A percentile compares a stretch with the other conserved stretches of the same genome.
Evolutionary conservation across 2,888 invertebrate genomes (phyloP).

Genomic region (Phragmatobia fuliginosa): DNA sequence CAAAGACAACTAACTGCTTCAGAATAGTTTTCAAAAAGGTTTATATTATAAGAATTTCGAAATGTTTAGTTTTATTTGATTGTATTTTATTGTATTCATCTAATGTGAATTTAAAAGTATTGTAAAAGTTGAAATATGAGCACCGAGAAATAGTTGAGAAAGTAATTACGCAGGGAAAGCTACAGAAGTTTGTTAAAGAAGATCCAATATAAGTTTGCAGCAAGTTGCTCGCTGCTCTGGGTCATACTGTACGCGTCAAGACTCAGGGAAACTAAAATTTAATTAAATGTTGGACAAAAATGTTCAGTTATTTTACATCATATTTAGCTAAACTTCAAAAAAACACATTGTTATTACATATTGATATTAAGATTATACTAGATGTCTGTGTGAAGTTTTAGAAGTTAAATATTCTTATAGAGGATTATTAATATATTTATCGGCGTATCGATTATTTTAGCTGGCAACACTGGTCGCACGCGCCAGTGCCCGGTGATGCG

Average conservation of each 20-base stretch:
- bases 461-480: too few species aligned
- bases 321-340: background rate
- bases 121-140: background rate
- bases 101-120: background rate
- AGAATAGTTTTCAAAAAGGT: too few species aligned
- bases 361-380: background rate
- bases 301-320: background rate
- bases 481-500: too few species aligned
- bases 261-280: background rate
- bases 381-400: background rate
- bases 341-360: background rate
- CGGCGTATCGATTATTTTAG: too few species aligned
- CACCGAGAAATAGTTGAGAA: background rate
- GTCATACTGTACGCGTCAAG: background rate
- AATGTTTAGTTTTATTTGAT: too few species aligned
- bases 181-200: background rate
- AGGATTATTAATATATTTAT: background rate
- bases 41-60: too few species aligned
- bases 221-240: background rate
- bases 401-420: background rate
- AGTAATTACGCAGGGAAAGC: slow-evolving; percentile 1
- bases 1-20: too few species aligned
- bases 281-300: background rate
- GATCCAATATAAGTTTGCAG: background rate
- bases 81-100: background rate